These are phyloP conservation scores for Xylocampa areola DNA, from an alignment of 2,888 invertebrate species.

Conservation along the genomic window DNA sequence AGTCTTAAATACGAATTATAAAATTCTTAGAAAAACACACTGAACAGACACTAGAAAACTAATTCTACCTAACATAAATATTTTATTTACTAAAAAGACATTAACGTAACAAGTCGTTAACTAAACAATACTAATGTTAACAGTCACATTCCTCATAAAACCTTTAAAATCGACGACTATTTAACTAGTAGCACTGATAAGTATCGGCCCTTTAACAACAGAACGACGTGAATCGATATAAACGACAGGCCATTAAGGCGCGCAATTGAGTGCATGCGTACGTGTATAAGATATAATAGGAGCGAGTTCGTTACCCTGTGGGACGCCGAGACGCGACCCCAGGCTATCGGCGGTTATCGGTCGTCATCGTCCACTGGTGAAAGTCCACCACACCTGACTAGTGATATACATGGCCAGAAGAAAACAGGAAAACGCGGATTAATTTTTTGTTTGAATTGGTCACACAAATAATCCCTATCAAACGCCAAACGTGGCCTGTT, in stretches of 20 bases:
- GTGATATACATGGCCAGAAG: constrained; percentile 41
- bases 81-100: constrained; percentile 5
- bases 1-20: too few species aligned
- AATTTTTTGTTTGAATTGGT: constrained; percentile 34
- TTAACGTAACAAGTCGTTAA: constrained; percentile 2
- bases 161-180: constrained; percentile 41
- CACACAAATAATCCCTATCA: constrained; percentile 22
- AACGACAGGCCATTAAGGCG: constrained; percentile 65
- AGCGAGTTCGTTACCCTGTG: constrained; percentile 78
- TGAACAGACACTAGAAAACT: too few species aligned
- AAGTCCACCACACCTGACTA: constrained; percentile 70
- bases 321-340: constrained; percentile 68
- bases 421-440: constrained; percentile 52
- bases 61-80: not conserved
- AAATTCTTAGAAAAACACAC: too few species aligned
- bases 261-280: constrained; percentile 64
- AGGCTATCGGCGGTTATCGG: constrained; percentile 76
- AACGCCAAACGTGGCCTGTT: constrained; percentile 24
- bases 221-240: constrained; percentile 62
- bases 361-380: constrained; percentile 67
- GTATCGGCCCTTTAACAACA: constrained; percentile 57
- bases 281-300: constrained; percentile 64
- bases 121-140: constrained; percentile 26
- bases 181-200: constrained; percentile 57
- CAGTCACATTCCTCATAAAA: constrained; percentile 33